A percentile compares a stretch with the other conserved stretches of the same genome.
These are phyloP conservation scores for Epistrophella euchroma DNA, from an alignment of 2,888 invertebrate genomes.

Conservation along the genomic window DNA sequence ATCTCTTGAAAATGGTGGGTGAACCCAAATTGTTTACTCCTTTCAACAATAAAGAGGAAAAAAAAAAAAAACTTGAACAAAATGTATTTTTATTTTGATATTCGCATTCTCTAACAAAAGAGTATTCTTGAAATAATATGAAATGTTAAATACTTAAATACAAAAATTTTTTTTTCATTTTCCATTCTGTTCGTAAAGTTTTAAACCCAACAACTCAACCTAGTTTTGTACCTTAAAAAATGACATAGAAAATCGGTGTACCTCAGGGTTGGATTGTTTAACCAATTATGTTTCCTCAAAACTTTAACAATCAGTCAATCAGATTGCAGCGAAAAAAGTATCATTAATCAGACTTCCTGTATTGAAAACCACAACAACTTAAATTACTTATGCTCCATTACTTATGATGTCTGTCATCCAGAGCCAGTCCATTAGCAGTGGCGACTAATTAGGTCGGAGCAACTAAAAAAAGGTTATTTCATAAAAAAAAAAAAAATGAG, in stretches of 20 bases:
- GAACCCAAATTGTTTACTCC: conserved; percentile 13
- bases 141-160: not conserved
- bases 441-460: conserved; percentile 51
- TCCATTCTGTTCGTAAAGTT: not conserved
- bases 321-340: not conserved
- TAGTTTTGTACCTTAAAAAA: not conserved
- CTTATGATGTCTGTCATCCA: conserved; percentile 43
- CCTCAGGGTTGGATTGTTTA: conserved; percentile 24
- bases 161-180: too few relatives aligned
- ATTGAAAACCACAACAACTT: conserved; percentile 44
- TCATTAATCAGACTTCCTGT: conserved; percentile 38
- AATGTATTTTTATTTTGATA: conserved; percentile 2
- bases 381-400: conserved; percentile 45
- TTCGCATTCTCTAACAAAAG: not conserved
- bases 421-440: not conserved
- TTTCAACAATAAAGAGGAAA: not conserved
- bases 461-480: conserved; percentile 21
- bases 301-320: not conserved
- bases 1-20: conserved; percentile 14
- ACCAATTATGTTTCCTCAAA: conserved; percentile 3
- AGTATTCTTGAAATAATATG: not conserved
- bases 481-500: not conserved
- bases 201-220: not conserved
- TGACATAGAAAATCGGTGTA: not conserved
- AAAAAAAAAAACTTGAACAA: not conserved